phyloP scores from a whole-genome alignment of 2,797 vertebrate species.

The Bovichtus variegatus region DNA sequence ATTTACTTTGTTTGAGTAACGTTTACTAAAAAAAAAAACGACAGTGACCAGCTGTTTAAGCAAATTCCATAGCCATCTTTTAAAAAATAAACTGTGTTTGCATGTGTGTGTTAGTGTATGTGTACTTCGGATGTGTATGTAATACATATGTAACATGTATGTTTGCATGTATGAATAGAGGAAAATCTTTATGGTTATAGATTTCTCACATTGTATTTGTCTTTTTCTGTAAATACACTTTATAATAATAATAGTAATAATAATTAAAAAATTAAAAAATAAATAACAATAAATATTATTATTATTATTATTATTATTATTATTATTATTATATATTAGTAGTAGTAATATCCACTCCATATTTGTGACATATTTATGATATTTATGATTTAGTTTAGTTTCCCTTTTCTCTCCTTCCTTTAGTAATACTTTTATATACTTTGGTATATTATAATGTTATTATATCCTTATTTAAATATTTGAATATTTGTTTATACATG shows the following conservation, averaged over 20 bases:
- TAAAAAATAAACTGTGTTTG: not conserved
- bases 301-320: not conserved
- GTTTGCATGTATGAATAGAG: not conserved
- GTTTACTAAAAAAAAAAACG: not conserved
- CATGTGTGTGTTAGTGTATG: not conserved
- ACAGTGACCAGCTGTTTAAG: not conserved
- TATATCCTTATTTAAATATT: not conserved
- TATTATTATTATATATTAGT: no score
- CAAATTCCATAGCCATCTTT: not conserved
- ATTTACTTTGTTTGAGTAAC: not conserved
- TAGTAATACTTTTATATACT: not conserved
- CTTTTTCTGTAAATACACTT: no score
- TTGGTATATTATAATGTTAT: not conserved
- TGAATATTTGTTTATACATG: not conserved
- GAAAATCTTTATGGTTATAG: not conserved
- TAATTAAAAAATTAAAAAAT: no score
- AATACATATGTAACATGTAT: not conserved
- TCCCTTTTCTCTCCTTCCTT: not conserved
- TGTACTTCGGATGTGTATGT: not conserved
- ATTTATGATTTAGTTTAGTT: not conserved
- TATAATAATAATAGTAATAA: no score
- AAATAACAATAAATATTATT: no score
- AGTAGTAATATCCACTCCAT: not conserved
- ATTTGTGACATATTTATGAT: not conserved
- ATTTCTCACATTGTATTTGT: not conserved